These are phyloP conservation scores for Phrynosoma blainvillii DNA, from an alignment of 2,113 vertebrate genomes.

Conservation along the genomic window DNA sequence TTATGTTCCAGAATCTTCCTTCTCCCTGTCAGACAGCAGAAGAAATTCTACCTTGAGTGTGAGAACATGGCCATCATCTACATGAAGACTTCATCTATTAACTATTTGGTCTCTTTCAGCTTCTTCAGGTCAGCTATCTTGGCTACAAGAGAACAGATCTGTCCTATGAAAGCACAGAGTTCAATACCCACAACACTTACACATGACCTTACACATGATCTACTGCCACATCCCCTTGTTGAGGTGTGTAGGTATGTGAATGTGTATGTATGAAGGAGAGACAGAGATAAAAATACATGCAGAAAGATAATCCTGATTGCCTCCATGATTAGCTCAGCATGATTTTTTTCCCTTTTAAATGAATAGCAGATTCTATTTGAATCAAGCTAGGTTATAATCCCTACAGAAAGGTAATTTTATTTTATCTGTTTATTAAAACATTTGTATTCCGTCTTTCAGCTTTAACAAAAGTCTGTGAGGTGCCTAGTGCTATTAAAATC, in stretches of 20 bases:
- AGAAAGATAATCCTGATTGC: not conserved
- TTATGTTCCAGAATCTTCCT: too few species aligned
- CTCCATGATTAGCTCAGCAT: not conserved
- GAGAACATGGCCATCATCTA: too few species aligned
- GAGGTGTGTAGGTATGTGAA: not conserved
- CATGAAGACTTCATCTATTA: not conserved
- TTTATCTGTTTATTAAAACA: not conserved
- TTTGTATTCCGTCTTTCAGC: too few species aligned
- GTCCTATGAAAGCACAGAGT: not conserved
- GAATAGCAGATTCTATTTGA: not conserved
- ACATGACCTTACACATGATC: not conserved
- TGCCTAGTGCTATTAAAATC: too few species aligned
- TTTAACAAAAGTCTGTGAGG: too few species aligned
- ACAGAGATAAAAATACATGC: not conserved
- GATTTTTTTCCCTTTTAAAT: not conserved
- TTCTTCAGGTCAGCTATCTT: not conserved
- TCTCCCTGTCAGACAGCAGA: too few species aligned
- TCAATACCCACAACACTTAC: not conserved
- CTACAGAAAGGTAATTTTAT: not conserved
- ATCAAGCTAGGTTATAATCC: not conserved
- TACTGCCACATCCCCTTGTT: not conserved
- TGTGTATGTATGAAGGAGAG: too few species aligned
- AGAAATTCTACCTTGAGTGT: too few species aligned
- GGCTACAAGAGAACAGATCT: not conserved
- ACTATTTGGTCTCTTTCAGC: not conserved